Percentiles rank a stretch among this genome's conserved stretches.
Evolutionary conservation across 2,797 vertebrate genomes (phyloP).

Genomic region (Gadopsis marmoratus): DNA sequence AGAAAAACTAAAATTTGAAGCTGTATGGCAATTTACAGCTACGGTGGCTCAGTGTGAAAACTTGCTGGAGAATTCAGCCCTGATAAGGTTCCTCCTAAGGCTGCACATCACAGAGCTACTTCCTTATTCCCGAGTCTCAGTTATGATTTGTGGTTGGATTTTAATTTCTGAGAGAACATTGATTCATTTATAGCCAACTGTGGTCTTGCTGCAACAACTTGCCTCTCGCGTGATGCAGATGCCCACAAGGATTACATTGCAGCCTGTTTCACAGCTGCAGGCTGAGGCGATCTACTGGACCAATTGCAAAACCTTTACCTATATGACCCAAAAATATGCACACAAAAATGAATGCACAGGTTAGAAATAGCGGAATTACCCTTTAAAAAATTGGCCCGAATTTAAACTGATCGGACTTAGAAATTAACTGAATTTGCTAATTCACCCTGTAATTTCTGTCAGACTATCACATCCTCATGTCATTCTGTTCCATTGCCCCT

Average conservation of each 20-base stretch:
- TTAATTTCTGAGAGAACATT: neutral
- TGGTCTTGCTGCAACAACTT: no score
- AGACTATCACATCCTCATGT: neutral
- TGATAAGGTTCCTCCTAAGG: neutral
- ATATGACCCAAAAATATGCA: no score
- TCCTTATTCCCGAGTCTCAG: neutral
- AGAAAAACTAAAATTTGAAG: slow-evolving; percentile 48
- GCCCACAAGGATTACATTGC: no score
- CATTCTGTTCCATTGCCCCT: neutral
- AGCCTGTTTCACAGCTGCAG: no score
- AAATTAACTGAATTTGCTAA: neutral
- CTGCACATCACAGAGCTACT: neutral
- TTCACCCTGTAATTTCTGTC: neutral
- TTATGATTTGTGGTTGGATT: slow-evolving; percentile 4
- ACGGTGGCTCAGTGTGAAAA: slow-evolving; percentile 21
- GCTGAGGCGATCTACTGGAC: no score
- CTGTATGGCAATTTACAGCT: slow-evolving; percentile 62
- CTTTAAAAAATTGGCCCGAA: neutral
- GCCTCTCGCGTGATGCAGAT: no score
- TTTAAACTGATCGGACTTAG: neutral
- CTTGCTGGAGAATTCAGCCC: slow-evolving; percentile 22
- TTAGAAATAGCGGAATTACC: no score
- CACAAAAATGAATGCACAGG: no score
- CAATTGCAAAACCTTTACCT: no score
- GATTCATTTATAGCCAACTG: neutral